Evolutionary conservation across 2,113 vertebrate species (phyloP).

Genomic region (Eretmochelys imbricata): DNA sequence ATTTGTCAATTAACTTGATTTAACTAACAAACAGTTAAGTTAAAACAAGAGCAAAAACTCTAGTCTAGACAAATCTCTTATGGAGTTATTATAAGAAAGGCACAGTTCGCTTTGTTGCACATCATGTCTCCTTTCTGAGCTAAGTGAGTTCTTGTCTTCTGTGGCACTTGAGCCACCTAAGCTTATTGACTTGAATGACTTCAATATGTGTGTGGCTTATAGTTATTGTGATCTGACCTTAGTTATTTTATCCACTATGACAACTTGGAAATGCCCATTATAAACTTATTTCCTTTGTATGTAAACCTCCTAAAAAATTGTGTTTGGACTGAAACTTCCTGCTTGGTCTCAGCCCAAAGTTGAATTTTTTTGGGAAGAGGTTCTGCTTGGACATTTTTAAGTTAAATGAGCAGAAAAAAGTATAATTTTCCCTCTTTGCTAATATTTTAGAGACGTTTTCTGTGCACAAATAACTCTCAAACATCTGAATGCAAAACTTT

Average conservation of each 20-base stretch:
- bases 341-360: neutral
- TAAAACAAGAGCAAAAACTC: neutral
- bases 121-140: neutral
- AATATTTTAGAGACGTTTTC: neutral
- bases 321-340: neutral
- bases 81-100: rapidly evolving
- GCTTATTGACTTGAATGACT: neutral
- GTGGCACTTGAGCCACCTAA: neutral
- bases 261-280: neutral
- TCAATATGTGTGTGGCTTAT: neutral
- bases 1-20: neutral
- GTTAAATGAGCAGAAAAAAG: neutral
- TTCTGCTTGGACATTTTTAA: neutral
- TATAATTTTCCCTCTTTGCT: neutral
- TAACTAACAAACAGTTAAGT: neutral
- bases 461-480: neutral
- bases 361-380: neutral
- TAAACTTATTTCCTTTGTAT: neutral
- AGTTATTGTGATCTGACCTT: neutral
- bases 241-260: neutral
- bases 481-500: neutral
- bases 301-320: neutral
- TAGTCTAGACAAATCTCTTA: neutral
- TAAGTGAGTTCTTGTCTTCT: neutral
- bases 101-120: neutral